These are phyloP conservation scores for Tyrannus savana DNA, from an alignment of 2,113 vertebrate genomes.

Conservation along the genomic window DNA sequence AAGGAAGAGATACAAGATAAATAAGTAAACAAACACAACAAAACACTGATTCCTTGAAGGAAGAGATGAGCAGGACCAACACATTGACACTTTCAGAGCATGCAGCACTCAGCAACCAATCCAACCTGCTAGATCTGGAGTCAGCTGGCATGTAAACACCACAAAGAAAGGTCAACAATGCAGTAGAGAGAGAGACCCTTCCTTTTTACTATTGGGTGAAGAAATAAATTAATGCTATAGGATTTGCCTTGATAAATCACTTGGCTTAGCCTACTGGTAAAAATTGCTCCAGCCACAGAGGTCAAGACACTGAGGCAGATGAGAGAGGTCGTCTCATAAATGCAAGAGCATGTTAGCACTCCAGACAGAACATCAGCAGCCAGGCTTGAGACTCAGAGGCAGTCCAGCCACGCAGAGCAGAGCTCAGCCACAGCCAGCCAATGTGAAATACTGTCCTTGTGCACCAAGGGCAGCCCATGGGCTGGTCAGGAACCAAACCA, in stretches of 20 bases:
- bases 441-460: not conserved
- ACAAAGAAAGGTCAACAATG: not conserved
- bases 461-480: not conserved
- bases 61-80: not conserved
- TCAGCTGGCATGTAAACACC: not conserved
- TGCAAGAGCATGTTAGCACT: not conserved
- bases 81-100: not conserved
- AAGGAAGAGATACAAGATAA: not conserved
- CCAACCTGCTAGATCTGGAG: not conserved
- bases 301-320: not conserved
- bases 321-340: not conserved
- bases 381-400: not conserved
- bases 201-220: not conserved
- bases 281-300: not conserved
- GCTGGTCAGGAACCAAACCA: not conserved
- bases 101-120: not conserved
- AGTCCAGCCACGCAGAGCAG: not conserved
- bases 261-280: not conserved
- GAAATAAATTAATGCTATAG: not conserved
- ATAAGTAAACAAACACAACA: not conserved
- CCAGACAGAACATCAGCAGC: not conserved
- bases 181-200: not conserved
- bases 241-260: not conserved
- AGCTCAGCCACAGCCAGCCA: not conserved
- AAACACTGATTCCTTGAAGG: not conserved